Conservation (phyloP, 2,888 invertebrate genomes). For the Marasmarcha lunaedactyla region DNA sequence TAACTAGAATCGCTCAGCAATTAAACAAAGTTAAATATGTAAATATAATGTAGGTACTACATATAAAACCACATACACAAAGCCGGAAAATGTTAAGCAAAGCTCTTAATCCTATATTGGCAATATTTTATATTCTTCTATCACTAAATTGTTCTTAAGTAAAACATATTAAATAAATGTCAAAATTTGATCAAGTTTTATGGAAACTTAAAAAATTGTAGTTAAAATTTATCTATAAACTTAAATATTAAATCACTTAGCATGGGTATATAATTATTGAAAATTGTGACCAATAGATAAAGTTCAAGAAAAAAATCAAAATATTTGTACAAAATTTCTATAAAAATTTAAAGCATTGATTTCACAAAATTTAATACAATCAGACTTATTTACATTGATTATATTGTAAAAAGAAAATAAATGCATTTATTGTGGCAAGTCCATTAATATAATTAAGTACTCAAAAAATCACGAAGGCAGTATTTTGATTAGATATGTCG, state of each 20-base stretch:
- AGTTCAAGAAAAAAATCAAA: too few relatives aligned
- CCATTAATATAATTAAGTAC: constrained; percentile 40
- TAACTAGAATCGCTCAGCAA: too few relatives aligned
- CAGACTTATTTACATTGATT: constrained; percentile 43
- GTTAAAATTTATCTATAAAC: too few relatives aligned
- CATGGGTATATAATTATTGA: too few relatives aligned
- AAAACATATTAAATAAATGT: too few relatives aligned
- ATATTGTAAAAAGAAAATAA: constrained; percentile 30
- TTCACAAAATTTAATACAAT: constrained; percentile 33
- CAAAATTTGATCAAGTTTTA: too few relatives aligned
- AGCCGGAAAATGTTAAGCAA: constrained; percentile 18
- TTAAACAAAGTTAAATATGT: background rate
- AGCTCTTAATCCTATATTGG: constrained; percentile 44
- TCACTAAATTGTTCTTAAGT: constrained; percentile 20
- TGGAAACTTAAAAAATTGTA: too few relatives aligned
- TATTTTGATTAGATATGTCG: constrained; percentile 5
- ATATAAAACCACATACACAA: constrained; percentile 2
- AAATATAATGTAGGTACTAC: constrained; percentile 1
- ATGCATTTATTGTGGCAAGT: constrained; percentile 28
- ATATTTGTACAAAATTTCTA: background rate
- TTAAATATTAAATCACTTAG: too few relatives aligned
- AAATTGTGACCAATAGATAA: too few relatives aligned
- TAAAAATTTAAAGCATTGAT: constrained; percentile 25
- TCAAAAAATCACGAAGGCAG: constrained; percentile 38
- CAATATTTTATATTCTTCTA: constrained; percentile 27